phyloP scores from a whole-genome alignment of 2,888 invertebrate genomes.

The Tenodera sinensis region DNA sequence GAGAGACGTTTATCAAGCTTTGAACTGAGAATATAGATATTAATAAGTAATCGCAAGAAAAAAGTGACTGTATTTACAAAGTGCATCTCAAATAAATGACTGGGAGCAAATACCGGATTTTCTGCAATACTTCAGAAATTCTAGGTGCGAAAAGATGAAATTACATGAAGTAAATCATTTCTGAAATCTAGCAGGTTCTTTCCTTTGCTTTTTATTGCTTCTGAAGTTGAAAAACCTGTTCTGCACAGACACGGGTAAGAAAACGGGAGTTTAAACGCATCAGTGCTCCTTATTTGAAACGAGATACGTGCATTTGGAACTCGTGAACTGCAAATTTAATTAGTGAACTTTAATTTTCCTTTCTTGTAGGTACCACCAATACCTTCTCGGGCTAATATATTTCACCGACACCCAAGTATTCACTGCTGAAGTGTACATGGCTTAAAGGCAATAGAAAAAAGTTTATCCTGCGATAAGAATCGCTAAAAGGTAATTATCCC shows the following conservation, averaged over 20 bases:
- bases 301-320: not conserved
- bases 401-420: not conserved
- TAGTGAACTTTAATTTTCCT: not conserved
- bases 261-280: not conserved
- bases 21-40: too few relatives aligned
- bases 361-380: not conserved
- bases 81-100: too few relatives aligned
- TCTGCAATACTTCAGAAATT: not conserved
- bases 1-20: too few relatives aligned
- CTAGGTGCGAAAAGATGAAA: not conserved
- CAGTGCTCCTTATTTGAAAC: not conserved
- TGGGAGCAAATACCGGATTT: not conserved
- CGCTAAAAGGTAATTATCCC: not conserved
- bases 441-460: not conserved
- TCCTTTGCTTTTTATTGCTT: not conserved
- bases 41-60: too few relatives aligned
- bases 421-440: not conserved
- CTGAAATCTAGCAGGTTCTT: not conserved
- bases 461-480: not conserved
- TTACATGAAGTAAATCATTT: not conserved
- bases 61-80: too few relatives aligned
- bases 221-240: not conserved
- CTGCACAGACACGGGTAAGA: not conserved
- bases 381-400: not conserved
- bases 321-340: not conserved